Conservation (phyloP, 2,888 invertebrate genomes). For the Drosophila paracracens region DNA sequence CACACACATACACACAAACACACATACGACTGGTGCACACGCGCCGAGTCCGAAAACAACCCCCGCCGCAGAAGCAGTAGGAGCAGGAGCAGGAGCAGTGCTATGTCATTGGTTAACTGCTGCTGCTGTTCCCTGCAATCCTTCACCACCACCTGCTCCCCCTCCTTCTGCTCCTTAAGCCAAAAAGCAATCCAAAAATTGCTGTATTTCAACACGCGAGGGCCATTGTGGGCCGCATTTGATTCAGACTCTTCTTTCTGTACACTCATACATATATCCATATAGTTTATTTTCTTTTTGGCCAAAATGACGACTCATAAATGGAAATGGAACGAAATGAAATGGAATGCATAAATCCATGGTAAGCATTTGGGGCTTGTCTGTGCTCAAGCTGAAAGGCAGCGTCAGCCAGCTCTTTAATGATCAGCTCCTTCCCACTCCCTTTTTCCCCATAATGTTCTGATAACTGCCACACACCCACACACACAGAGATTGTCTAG, state of each 20-base stretch:
- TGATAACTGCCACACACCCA: slow-evolving; percentile 57
- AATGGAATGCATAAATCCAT: slow-evolving; percentile 60
- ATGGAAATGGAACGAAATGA: slow-evolving; percentile 62
- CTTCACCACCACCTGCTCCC: not conserved
- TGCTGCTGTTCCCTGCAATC: slow-evolving; percentile 19
- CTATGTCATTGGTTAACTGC: slow-evolving; percentile 76
- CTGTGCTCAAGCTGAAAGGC: slow-evolving; percentile 48
- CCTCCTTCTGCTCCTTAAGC: slow-evolving; percentile 31
- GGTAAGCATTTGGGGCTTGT: slow-evolving; percentile 31
- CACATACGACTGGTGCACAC: slow-evolving; percentile 46
- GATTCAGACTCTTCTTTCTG: slow-evolving; percentile 2
- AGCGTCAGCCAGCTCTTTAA: slow-evolving; percentile 64
- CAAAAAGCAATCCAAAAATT: slow-evolving; percentile 73
- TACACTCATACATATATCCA: slow-evolving; percentile 11
- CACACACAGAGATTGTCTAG: slow-evolving; percentile 1
- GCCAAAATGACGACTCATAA: slow-evolving; percentile 75
- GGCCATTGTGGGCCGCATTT: slow-evolving; percentile 23
- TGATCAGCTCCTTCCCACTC: slow-evolving; percentile 47
- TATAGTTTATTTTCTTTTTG: slow-evolving; percentile 29
- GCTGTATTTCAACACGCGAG: slow-evolving; percentile 75
- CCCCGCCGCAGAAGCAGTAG: slow-evolving; percentile 42
- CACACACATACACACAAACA: slow-evolving; percentile 37
- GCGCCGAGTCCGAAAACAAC: slow-evolving; percentile 72
- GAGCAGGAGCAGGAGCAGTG: slow-evolving; percentile 24
- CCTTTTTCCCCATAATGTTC: slow-evolving; percentile 51